A percentile compares a stretch with the other conserved stretches of the same genome.
These are phyloP conservation scores for Sinocyclocheilus anshuiensis DNA, from an alignment of 2,113 vertebrate genomes.

Conservation along the genomic window DNA sequence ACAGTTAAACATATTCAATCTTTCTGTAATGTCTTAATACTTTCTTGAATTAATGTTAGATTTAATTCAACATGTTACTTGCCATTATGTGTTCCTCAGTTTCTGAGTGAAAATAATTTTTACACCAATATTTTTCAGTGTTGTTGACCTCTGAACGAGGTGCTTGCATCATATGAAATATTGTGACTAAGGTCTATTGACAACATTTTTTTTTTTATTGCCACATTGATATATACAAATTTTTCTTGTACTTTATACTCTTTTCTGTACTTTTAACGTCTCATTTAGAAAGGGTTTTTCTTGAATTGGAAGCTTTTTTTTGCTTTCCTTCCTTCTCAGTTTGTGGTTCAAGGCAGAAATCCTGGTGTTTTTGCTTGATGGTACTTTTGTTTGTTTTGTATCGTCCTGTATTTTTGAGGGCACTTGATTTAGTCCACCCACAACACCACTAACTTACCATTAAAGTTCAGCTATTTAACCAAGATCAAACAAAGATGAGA, in stretches of 20 bases:
- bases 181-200: no score
- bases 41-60: no score
- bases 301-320: neutral
- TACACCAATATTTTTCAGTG: neutral
- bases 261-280: neutral
- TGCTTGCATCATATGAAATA: no score
- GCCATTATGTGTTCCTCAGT: neutral
- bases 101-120: neutral
- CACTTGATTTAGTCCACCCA: neutral
- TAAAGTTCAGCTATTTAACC: neutral
- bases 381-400: slow-evolving; percentile 16
- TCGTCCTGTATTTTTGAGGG: neutral
- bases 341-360: neutral
- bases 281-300: neutral
- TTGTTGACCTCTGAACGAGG: neutral
- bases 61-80: no score
- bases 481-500: neutral
- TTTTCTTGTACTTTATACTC: neutral
- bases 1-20: no score
- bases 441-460: neutral
- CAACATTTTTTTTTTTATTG: neutral
- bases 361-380: neutral
- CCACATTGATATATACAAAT: neutral
- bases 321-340: neutral
- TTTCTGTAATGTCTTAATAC: no score